Percentiles rank a stretch among this genome's conserved stretches.
Conservation (phyloP, 2,797 vertebrate genomes). For the Rhincodon typus region DNA sequence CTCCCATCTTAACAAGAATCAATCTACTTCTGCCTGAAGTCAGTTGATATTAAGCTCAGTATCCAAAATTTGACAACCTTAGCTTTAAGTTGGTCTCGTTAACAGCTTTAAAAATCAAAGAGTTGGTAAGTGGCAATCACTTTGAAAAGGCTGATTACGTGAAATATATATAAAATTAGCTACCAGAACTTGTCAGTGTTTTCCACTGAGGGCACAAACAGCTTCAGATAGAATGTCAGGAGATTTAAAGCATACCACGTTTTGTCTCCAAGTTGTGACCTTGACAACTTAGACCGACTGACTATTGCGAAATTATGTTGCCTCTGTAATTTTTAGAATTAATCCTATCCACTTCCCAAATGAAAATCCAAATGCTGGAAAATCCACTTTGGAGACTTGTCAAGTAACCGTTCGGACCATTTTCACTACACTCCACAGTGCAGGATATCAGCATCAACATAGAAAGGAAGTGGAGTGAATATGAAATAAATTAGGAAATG, state of each 20-base stretch:
- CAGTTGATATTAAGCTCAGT: neutral
- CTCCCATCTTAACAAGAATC: too few relatives aligned
- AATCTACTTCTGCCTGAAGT: too few relatives aligned
- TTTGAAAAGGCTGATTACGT: neutral
- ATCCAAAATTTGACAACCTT: neutral
- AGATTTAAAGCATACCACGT: neutral
- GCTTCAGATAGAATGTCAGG: neutral
- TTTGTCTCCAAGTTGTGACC: neutral
- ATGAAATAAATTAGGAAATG: neutral
- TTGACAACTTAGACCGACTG: neutral
- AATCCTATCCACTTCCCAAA: neutral
- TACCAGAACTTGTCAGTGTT: neutral
- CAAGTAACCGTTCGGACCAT: neutral
- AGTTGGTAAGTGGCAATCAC: neutral
- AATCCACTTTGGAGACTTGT: neutral
- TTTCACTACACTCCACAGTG: neutral
- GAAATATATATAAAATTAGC: neutral
- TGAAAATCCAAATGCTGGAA: neutral
- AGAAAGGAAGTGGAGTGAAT: neutral
- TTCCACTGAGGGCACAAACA: neutral
- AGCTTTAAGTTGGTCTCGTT: neutral
- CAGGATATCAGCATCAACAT: neutral
- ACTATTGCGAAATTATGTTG: neutral
- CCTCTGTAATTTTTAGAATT: neutral
- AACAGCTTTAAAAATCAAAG: neutral